These are phyloP conservation scores for Panagrolaimus sp. DNA, from an alignment of 1,140 invertebrate genomes.

Conservation along the genomic window DNA sequence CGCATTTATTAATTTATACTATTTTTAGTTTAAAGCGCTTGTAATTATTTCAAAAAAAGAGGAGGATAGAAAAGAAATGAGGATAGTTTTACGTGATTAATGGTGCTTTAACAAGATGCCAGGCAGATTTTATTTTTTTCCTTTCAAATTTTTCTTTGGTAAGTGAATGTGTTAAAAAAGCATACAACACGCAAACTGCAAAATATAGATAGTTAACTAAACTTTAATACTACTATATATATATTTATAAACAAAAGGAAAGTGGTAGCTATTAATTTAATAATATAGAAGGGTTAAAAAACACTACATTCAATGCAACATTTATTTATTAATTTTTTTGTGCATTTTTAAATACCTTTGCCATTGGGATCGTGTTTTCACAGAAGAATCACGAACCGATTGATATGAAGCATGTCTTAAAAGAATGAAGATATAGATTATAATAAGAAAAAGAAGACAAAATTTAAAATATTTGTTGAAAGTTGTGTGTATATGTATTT, in stretches of 20 bases:
- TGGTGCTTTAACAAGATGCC: too few relatives aligned
- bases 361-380: conserved; percentile 46
- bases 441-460: neutral
- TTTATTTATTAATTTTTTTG: neutral
- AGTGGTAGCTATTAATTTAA: too few relatives aligned
- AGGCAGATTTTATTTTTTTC: too few relatives aligned
- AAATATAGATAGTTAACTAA: too few relatives aligned
- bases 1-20: neutral
- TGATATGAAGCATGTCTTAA: conserved; percentile 27
- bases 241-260: too few relatives aligned
- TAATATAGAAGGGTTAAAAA: too few relatives aligned
- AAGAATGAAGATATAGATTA: conserved; percentile 6
- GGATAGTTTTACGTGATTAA: too few relatives aligned
- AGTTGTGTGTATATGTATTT: neutral
- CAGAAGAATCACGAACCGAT: conserved; percentile 16
- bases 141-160: too few relatives aligned
- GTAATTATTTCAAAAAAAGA: neutral
- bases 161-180: conserved; percentile 1
- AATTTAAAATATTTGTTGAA: conserved; percentile 3
- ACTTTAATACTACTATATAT: too few relatives aligned
- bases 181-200: too few relatives aligned
- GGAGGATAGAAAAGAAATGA: neutral
- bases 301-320: too few relatives aligned
- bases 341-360: conserved; percentile 38
- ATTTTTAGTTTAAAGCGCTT: neutral